Evolutionary conservation across 2,113 vertebrate genomes (phyloP), one percentile per base, ranked within the genome.

Genomic region (Bujurquina vittata): DNA sequence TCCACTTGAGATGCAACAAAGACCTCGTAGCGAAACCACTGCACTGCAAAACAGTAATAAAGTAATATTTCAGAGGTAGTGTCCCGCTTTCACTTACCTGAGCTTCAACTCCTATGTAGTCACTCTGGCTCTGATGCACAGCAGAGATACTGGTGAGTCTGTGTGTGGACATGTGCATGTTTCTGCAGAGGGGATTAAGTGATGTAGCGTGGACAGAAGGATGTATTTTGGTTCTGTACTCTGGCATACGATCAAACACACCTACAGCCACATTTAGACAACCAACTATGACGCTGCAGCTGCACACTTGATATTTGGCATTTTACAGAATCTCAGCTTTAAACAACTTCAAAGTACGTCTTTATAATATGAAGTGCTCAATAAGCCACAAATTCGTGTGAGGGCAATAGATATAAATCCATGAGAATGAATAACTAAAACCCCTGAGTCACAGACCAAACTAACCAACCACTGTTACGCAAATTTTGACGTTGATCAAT

Each of bases 131-230:
- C 35, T 81, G 75, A 77, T 73, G 29, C 20, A 55, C 85, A 67
- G 56, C 40, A 61, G 61, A 84, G 62, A 81, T 63, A 77, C 63
- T 58, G 18, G 61, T 37, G 54, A 80, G 83, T 84, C 75, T 77
- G 7, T 75, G 84, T 78, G 49, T 74, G 76, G 78, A 90, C 84
- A 80, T 91, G 84, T 86, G 86, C 87, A 85, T 81, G 84, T 82
- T 87, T 85, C 83, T 80, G 75, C 65, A 62, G 73, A 69, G 58
- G 40, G 60, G 88, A 90, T 90, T 88, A 88, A 26, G 61, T 58
- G 79, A 79, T 83, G 83, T 62, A 65, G 79, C 20, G 1, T 83
- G 62, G 84, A 78, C 63, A 0, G 11, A 61, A 14, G 31, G 77
- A 77, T 88, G 60, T 87, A 81, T 82, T 88, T 75, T 86, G 57